Base-by-base conservation (phyloP, 2,888 invertebrate species). In the Isotomurus palustris region DNA sequence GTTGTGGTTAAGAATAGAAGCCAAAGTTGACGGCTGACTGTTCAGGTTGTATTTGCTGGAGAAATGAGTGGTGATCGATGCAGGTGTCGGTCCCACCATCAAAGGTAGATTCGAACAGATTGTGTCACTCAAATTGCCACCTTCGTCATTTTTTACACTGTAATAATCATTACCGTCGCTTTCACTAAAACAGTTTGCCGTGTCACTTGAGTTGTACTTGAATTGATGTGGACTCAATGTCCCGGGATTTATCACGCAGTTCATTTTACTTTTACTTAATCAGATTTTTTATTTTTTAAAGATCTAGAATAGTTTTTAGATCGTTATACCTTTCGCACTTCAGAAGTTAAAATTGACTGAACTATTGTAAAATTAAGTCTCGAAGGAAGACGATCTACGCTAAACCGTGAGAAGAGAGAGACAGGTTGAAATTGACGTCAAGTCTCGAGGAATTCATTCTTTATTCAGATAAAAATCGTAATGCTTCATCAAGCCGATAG, bases 31-130 rank as follows among this genome's bases (percentile, higher is more conserved):
- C 2, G 52, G 43, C 2, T 5, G 8, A n/a, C 8, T 36, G 51
- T 40, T 19, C 53, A 50, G 22, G 48, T 41, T 40, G 41, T 25
- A 2, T 36, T 25, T 12, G 56, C 53, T 22, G 53, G 24, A n/a
- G 24, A 64, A 56, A 32, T 64, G 64, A 10, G 64, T 51, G 24
- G 60, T 61, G 38, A 64, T 64, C 8, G 64, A 61, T 51, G 56
- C 64, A 4, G 64, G 53, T 27, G 60, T 64, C 10, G 64, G 64
- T 17, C 58, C 58, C 17, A 50, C 54, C 58, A 64, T 64, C 48
- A 55, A 45, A 6, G 64, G 64, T 17, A 64, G 28, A 1, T 53
- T 56, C 22, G 56, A 52, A 52, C 55, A 59, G 32, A 55, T 55
- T 22, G 55, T 52, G 55, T 54, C 54, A 17, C 52, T 55, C 50